These are phyloP conservation scores for Athalia circularis DNA, from an alignment of 2,888 invertebrate species.

Conservation along the genomic window DNA sequence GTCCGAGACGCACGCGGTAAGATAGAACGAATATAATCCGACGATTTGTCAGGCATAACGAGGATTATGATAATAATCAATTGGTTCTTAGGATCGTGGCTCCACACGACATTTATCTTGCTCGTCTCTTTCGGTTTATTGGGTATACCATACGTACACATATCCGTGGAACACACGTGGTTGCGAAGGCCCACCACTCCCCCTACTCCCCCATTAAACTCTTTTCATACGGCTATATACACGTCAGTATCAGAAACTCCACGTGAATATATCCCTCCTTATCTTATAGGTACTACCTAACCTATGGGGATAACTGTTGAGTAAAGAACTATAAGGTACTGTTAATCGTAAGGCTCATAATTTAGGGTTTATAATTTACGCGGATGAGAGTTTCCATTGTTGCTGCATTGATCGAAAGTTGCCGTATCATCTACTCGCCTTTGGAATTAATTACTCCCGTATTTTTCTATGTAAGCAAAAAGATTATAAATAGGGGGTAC, in stretches of 20 bases:
- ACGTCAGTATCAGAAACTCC: not conserved
- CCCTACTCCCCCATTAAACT: conserved; percentile 22
- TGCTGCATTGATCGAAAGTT: not conserved
- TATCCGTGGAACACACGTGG: conserved; percentile 21
- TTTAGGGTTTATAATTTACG: conserved; percentile 22
- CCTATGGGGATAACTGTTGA: conserved; percentile 6
- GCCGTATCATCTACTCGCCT: not conserved
- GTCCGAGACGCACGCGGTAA: conserved; percentile 6
- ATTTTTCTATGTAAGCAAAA: too few species aligned
- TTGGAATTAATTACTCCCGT: too few species aligned
- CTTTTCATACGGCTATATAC: conserved; percentile 15
- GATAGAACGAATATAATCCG: conserved; percentile 48
- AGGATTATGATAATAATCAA: conserved; percentile 54
- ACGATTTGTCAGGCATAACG: conserved; percentile 51
- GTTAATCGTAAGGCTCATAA: conserved; percentile 37
- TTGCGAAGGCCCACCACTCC: conserved; percentile 6
- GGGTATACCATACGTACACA: conserved; percentile 22
- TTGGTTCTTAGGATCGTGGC: conserved; percentile 50
- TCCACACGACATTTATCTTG: conserved; percentile 49
- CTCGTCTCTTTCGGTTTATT: conserved; percentile 40
- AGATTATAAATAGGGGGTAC: too few species aligned
- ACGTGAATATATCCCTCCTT: conserved; percentile 10
- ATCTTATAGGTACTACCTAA: not conserved
- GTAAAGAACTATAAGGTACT: conserved; percentile 11
- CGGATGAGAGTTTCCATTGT: not conserved